phyloP scores from a whole-genome alignment of 2,113 vertebrate genomes.

The Tympanuchus pallidicinctus region DNA sequence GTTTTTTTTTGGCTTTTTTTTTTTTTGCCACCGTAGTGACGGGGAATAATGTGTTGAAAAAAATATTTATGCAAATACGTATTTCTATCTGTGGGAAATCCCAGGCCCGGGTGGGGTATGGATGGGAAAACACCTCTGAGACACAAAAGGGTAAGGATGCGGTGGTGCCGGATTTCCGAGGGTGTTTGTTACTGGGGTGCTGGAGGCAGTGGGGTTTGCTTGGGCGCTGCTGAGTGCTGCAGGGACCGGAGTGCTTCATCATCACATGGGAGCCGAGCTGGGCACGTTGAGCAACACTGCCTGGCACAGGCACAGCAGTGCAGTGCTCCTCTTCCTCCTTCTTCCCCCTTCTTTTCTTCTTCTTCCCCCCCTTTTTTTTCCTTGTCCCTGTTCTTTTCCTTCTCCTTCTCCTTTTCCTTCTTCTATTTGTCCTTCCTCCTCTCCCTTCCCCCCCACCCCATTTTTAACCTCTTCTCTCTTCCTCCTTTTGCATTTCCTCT shows the following conservation, averaged over 20 bases:
- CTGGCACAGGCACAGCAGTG: background rate
- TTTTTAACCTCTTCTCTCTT: too few relatives aligned
- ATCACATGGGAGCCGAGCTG: too few relatives aligned
- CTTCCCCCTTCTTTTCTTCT: background rate
- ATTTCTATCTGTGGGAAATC: background rate
- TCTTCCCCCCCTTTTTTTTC: background rate
- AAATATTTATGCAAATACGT: background rate
- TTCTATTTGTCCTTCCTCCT: background rate
- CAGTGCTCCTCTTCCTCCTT: background rate
- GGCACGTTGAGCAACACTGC: background rate
- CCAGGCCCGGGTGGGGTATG: accelerated
- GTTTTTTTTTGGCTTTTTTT: background rate
- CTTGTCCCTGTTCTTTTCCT: background rate
- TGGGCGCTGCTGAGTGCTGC: background rate
- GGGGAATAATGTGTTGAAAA: too few relatives aligned
- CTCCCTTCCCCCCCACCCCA: too few relatives aligned
- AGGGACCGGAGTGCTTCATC: too few relatives aligned
- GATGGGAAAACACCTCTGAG: background rate
- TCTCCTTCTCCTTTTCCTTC: too few relatives aligned
- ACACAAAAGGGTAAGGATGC: background rate
- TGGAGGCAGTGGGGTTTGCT: background rate
- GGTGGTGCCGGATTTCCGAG: accelerated
- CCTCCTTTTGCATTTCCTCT: background rate
- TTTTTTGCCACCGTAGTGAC: accelerated
- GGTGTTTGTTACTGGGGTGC: background rate